These are phyloP conservation scores for Pygathrix nemaeus DNA, from an alignment of 2,113 vertebrate genomes.

Conservation along the genomic window DNA sequence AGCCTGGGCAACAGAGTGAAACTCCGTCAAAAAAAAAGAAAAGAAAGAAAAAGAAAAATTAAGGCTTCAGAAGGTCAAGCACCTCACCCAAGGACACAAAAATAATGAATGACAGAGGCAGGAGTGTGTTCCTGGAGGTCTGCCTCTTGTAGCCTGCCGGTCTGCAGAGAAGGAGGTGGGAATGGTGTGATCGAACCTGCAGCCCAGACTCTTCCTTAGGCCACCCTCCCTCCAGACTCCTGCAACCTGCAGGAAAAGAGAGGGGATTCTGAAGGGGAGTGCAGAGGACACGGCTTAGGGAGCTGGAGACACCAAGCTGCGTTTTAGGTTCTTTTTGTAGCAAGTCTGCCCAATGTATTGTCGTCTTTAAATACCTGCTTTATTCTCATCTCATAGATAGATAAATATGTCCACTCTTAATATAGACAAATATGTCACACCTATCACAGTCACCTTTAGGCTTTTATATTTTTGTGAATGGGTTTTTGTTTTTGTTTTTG, in stretches of 20 bases:
- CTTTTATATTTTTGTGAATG: neutral
- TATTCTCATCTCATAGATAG: neutral
- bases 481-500: neutral
- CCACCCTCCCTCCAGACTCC: neutral
- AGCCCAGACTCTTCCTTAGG: neutral
- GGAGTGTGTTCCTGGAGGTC: neutral
- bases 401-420: neutral
- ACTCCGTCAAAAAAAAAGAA: rapidly evolving
- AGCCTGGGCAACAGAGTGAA: too few relatives aligned
- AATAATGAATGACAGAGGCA: neutral
- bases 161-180: neutral
- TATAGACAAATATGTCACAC: neutral
- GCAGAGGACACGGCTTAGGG: neutral
- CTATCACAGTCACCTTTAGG: neutral
- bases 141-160: neutral
- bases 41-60: neutral
- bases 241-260: neutral
- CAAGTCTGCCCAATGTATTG: neutral
- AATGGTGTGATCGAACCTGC: neutral
- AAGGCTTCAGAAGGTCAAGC: neutral
- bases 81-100: neutral
- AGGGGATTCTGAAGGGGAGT: neutral
- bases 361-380: neutral
- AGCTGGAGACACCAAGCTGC: neutral
- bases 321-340: neutral